Conservation (phyloP, 2,888 invertebrate genomes). For the Cephus runcator region DNA sequence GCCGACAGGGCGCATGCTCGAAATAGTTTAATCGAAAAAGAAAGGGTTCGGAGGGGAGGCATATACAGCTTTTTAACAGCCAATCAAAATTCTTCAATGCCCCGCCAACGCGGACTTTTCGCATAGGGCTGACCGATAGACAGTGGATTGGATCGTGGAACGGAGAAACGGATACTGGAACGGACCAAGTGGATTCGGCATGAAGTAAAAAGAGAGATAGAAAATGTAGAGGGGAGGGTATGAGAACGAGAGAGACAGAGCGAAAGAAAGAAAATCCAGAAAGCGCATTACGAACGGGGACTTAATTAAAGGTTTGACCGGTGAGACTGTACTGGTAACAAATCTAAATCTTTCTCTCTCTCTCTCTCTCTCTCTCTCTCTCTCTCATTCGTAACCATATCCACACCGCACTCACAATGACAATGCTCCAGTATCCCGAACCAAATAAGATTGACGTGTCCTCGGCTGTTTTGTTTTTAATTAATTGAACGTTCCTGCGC, state of each 20-base stretch:
- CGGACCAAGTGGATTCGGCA: background rate
- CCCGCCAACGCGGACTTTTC: slow-evolving; percentile 7
- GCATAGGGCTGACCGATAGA: background rate
- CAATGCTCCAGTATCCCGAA: slow-evolving; percentile 35
- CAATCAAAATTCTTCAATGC: slow-evolving; percentile 45
- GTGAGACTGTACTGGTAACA: background rate
- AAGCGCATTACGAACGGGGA: slow-evolving; percentile 49
- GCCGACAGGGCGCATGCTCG: slow-evolving; percentile 32
- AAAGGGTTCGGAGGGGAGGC: slow-evolving; percentile 24
- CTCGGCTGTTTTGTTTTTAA: slow-evolving; percentile 58
- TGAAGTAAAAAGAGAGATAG: slow-evolving; percentile 26
- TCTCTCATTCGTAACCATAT: slow-evolving; percentile 3
- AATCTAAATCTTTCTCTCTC: slow-evolving; percentile 4
- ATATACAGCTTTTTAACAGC: slow-evolving; percentile 32
- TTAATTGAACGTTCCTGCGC: slow-evolving; percentile 51
- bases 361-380: slow-evolving; percentile 7
- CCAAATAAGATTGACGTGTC: slow-evolving; percentile 60
- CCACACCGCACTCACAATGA: slow-evolving; percentile 1
- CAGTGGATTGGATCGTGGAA: background rate
- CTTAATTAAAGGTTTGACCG: slow-evolving; percentile 54
- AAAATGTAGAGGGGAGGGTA: background rate
- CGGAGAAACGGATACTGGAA: background rate
- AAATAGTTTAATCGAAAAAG: slow-evolving; percentile 29
- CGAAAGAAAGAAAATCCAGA: slow-evolving; percentile 23
- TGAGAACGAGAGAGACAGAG: slow-evolving; percentile 11